Base-by-base conservation (phyloP, 2,113 vertebrate species). In the Cynoglossus semilaevis region DNA sequence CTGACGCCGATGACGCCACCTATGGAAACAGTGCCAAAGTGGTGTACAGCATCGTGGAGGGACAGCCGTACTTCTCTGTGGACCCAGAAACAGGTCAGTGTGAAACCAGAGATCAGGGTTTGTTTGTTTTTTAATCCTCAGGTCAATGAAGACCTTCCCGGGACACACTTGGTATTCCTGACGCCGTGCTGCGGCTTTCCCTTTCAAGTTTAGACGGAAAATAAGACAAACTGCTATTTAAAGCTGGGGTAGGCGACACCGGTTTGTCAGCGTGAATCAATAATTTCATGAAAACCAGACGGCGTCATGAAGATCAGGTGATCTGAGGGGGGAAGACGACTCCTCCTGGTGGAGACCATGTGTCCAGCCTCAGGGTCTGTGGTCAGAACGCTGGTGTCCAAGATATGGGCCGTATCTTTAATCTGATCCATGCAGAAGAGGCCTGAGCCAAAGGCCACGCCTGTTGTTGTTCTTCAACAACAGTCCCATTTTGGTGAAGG, bases 11-110 rank as follows among this genome's bases (percentile, higher is more conserved):
- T 38, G 95, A 98, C 67, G 88, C 94, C 41, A 98, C 95, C 0
- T 98, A 98, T 1, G 95, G 95, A 8, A 97, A 97, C 88, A 97
- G 95, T 15, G 95, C 95, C 76, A 91, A 75, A 87, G 93, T 98
- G 72, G 93, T 97, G 66, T 98, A 98, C 75, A 98, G 95, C 80
- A 96, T 98, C 87, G 90, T 97, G 47, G 93, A 98, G 88, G 95
- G 95, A n/a, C 95, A 97, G 74, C 95, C 95, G 3, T 98, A 98
- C 86, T 98, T 98, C 85, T 98, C 95, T 0, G 94, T 98, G 1
- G 95, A 98, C 76, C 93, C 95, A 1, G 93, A 97, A 58, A 93
- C 94, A 82, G 95, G 95, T 98, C 68, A 85, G 94, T 76, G 42
- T 15, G 1, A 1, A 10, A 43, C 42, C 44, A 8, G 44, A 17